A percentile compares a stretch with the other conserved stretches of the same genome.
Conservation (phyloP, 2,113 vertebrate species). For the Uropsilus gracilis region DNA sequence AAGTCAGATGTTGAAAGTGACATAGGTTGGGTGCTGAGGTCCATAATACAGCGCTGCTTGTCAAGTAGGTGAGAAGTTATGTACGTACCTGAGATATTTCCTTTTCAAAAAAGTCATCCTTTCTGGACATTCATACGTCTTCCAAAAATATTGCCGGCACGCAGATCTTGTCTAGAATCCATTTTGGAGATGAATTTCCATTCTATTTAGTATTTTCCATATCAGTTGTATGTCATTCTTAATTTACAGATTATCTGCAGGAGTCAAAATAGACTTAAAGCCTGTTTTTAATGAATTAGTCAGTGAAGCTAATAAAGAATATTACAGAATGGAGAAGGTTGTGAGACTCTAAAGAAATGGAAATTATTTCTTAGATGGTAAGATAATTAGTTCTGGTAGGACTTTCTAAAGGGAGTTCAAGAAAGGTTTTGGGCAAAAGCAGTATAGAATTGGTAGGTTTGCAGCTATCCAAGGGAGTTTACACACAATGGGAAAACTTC, state of each 20-base stretch:
- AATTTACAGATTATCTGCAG: background rate
- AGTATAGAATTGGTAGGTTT: background rate
- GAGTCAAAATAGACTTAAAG: background rate
- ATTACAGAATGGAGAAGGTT: background rate
- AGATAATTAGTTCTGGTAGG: background rate
- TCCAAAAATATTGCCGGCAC: background rate
- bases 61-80: background rate
- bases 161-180: background rate
- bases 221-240: conserved; percentile 16
- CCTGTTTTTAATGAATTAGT: background rate
- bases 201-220: background rate
- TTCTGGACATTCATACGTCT: background rate
- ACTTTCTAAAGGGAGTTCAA: background rate
- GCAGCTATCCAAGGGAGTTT: background rate
- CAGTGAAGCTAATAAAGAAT: background rate
- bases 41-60: background rate
- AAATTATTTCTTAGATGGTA: background rate
- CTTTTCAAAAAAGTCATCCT: background rate
- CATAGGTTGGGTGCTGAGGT: no score
- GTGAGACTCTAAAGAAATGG: background rate
- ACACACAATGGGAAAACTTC: background rate
- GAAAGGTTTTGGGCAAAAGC: background rate
- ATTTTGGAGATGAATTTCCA: background rate
- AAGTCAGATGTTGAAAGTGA: background rate
- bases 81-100: background rate